phyloP scores from a whole-genome alignment of 2,888 invertebrate genomes.

The Synanthedon formicaeformis region DNA sequence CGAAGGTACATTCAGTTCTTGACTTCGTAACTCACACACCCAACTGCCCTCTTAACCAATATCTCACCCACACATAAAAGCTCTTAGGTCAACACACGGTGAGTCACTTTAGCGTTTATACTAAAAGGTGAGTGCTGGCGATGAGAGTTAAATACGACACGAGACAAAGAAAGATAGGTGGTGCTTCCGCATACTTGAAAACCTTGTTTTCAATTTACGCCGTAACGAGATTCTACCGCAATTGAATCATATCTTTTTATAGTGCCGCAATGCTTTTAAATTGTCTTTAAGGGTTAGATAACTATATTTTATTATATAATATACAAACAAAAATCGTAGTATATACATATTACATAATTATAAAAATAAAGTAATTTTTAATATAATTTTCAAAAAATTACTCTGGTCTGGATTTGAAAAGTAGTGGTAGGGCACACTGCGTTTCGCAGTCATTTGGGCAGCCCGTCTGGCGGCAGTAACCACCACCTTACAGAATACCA shows the following conservation, averaged over 20 bases:
- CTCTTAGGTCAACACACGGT: conserved; percentile 13
- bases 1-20: conserved; percentile 11
- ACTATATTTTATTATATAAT: no score
- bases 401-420: no score
- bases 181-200: neutral
- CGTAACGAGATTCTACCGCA: neutral
- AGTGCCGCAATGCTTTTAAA: neutral
- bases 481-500: no score
- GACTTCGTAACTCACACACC: conserved; percentile 7
- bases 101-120: conserved; percentile 11
- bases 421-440: no score
- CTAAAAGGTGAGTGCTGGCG: conserved; percentile 6
- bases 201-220: neutral
- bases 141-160: conserved; percentile 5
- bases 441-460: no score
- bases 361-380: no score
- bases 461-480: no score
- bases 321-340: no score
- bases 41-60: conserved; percentile 8
- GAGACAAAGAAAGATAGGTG: neutral
- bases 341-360: no score
- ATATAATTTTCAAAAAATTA: no score
- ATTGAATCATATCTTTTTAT: neutral
- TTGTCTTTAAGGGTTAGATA: no score
- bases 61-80: conserved; percentile 8